Evolutionary conservation across 2,888 invertebrate species (phyloP).

Genomic region (Creontiades dilutus): DNA sequence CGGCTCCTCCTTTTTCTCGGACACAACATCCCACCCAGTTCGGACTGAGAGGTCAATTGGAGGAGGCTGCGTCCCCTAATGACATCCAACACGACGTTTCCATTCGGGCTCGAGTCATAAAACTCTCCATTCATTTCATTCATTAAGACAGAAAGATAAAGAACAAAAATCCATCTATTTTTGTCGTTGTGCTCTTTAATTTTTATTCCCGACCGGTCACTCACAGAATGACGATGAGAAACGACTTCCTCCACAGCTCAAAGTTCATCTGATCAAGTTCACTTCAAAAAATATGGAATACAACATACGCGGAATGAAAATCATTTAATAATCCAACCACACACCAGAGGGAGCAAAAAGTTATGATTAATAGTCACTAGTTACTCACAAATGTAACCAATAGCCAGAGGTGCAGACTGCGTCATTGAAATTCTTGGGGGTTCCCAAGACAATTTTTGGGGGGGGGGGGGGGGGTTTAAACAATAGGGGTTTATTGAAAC

Average conservation of each 20-base stretch:
- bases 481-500: too few relatives aligned
- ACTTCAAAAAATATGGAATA: too few relatives aligned
- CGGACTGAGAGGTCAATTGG: slow-evolving; percentile 40
- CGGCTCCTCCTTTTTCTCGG: slow-evolving; percentile 33
- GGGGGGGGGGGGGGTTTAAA: too few relatives aligned
- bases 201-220: neutral
- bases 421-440: too few relatives aligned
- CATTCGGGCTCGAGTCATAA: slow-evolving; percentile 1
- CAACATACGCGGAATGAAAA: too few relatives aligned
- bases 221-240: neutral
- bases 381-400: too few relatives aligned
- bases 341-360: too few relatives aligned
- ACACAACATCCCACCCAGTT: slow-evolving; percentile 13
- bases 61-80: slow-evolving; percentile 1
- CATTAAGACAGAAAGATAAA: too few relatives aligned
- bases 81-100: neutral
- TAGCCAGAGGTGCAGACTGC: too few relatives aligned
- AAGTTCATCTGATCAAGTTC: neutral
- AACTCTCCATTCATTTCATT: slow-evolving; percentile 23
- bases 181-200: neutral
- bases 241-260: slow-evolving; percentile 8
- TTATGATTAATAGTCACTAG: too few relatives aligned
- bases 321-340: too few relatives aligned
- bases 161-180: neutral
- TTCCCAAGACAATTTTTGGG: too few relatives aligned